These are phyloP conservation scores for Formicarius rufipectus DNA, from an alignment of 2,113 vertebrate species.

Conservation along the genomic window DNA sequence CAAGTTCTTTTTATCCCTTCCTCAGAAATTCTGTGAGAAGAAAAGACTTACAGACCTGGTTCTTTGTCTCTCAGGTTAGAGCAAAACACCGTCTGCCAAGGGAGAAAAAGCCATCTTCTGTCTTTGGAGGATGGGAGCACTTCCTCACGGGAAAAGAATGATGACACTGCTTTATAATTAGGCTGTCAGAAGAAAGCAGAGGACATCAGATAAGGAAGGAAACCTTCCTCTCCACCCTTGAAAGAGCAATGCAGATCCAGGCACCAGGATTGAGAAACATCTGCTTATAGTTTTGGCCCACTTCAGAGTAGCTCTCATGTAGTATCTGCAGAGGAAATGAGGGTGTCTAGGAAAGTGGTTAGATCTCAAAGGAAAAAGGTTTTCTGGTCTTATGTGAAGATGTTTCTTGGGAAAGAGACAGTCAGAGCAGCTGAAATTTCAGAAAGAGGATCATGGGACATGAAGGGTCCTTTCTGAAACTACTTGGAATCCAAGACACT, in stretches of 20 bases:
- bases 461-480: not conserved
- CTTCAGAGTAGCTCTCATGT: not conserved
- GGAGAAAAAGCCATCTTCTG: not conserved
- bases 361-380: not conserved
- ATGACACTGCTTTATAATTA: not conserved
- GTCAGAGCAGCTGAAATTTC: not conserved
- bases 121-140: not conserved
- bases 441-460: not conserved
- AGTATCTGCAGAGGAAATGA: not conserved
- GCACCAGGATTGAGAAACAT: not conserved
- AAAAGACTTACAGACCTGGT: not conserved
- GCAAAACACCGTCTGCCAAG: not conserved
- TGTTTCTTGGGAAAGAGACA: not conserved
- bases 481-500: not conserved
- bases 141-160: not conserved
- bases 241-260: fast-evolving
- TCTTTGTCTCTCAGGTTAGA: not conserved
- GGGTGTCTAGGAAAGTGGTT: not conserved
- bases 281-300: constrained; percentile 16
- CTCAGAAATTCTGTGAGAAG: not conserved
- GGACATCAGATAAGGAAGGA: not conserved
- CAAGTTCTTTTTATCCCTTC: not conserved
- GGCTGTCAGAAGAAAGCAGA: not conserved
- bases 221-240: not conserved
- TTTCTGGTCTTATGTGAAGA: not conserved